Conservation (phyloP, 2,113 vertebrate species). For the Microcebus ravelobensis region DNA sequence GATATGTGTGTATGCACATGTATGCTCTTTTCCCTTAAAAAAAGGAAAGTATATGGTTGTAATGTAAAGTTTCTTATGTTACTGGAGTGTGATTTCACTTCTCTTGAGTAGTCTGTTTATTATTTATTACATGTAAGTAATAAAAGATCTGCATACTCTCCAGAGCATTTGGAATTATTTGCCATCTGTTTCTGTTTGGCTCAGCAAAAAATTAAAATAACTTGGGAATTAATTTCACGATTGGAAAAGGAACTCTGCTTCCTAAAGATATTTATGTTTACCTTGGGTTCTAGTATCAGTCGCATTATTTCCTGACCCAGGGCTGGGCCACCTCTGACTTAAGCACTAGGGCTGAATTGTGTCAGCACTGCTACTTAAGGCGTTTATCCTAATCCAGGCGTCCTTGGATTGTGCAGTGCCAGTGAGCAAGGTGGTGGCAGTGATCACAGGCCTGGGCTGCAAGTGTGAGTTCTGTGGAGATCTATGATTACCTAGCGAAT, state of each 20-base stretch:
- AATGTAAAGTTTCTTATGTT: neutral
- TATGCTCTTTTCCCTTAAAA: neutral
- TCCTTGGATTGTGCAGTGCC: slow-evolving; percentile 59
- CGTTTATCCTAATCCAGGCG: slow-evolving; percentile 73
- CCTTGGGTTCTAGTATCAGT: neutral
- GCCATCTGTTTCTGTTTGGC: neutral
- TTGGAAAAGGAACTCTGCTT: slow-evolving; percentile 28
- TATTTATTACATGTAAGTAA: slow-evolving; percentile 3
- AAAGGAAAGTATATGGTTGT: neutral
- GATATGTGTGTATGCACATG: rapidly evolving
- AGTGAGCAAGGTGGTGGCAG: neutral
- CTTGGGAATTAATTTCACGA: neutral
- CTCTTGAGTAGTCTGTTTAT: neutral
- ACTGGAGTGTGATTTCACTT: slow-evolving; percentile 1
- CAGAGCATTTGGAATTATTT: neutral
- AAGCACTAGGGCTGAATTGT: slow-evolving; percentile 61
- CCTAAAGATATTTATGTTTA: slow-evolving; percentile 5
- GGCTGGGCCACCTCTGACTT: slow-evolving; percentile 27
- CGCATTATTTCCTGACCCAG: slow-evolving; percentile 47
- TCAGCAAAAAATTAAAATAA: slow-evolving; percentile 31
- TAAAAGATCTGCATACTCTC: neutral
- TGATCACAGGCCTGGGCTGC: neutral
- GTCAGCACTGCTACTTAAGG: slow-evolving; percentile 75
- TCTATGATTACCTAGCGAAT: neutral
- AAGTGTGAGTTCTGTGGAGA: slow-evolving; percentile 6